Evolutionary conservation across 92 coral and sea anemone genomes (phyloP).

Genomic region (Diadumene lineata): DNA sequence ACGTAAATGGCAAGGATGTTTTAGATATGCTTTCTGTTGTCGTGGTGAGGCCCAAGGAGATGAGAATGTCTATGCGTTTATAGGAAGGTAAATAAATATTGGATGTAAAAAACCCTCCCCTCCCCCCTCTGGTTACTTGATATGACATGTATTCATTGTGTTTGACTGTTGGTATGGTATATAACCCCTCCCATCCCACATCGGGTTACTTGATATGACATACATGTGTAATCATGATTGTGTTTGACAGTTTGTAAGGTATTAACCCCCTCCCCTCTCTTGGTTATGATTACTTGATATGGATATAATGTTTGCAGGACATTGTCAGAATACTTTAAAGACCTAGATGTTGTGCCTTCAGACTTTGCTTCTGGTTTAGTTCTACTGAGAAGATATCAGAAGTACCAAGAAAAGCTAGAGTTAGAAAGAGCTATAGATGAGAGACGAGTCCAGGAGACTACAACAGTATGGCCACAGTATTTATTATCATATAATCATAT

Average conservation of each 20-base stretch:
- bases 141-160: too few species aligned
- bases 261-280: too few species aligned
- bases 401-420: slow-evolving; percentile 72
- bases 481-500: too few species aligned
- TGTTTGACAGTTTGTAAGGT: too few species aligned
- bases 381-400: slow-evolving; percentile 80
- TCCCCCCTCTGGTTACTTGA: too few species aligned
- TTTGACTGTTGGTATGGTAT: too few species aligned
- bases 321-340: slow-evolving; percentile 87
- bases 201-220: too few species aligned
- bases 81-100: slow-evolving; percentile 70
- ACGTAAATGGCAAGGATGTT: slow-evolving; percentile 81
- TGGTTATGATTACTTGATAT: not conserved
- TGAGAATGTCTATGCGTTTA: slow-evolving; percentile 85
- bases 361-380: slow-evolving; percentile 98
- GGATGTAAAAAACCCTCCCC: not conserved
- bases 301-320: slow-evolving; percentile 49
- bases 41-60: slow-evolving; percentile 82
- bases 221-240: too few species aligned
- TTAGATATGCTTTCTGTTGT: slow-evolving; percentile 75
- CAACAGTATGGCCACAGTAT: slow-evolving; percentile 39
- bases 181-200: too few species aligned
- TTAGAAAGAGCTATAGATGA: slow-evolving; percentile 70
- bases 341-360: slow-evolving; percentile 93
- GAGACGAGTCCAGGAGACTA: slow-evolving; percentile 32